phyloP scores from a whole-genome alignment of 30 jellyfish, hydroid and myxozoan species.

The Euphysa ruthae region DNA sequence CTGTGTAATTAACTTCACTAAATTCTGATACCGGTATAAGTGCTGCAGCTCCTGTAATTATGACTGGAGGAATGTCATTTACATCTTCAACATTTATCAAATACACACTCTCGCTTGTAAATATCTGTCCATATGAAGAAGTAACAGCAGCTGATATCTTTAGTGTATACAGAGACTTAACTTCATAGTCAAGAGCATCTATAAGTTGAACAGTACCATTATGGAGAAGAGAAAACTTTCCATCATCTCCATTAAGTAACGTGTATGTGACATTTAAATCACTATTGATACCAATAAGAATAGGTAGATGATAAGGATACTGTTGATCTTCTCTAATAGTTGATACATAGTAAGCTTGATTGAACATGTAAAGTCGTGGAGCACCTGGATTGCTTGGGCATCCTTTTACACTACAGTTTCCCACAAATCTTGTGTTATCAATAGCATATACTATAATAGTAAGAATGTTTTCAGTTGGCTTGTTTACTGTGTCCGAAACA shows the following conservation, averaged over 20 bases:
- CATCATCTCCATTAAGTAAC: background rate
- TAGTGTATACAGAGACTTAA: background rate
- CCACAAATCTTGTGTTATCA: background rate
- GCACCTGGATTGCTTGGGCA: background rate
- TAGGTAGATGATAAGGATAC: background rate
- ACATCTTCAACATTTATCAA: constrained; percentile 8
- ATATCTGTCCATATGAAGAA: constrained; percentile 2
- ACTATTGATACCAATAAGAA: background rate
- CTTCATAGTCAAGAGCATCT: constrained; percentile 6
- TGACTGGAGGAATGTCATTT: constrained; percentile 13
- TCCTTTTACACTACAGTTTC: constrained; percentile 4
- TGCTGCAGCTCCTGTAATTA: constrained; percentile 1
- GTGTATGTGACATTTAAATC: background rate
- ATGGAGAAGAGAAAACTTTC: background rate
- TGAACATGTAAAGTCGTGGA: constrained; percentile 16
- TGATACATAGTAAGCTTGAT: background rate
- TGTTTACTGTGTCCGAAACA: background rate
- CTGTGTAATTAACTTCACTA: background rate
- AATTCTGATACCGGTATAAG: constrained; percentile 10
- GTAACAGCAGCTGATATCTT: background rate
- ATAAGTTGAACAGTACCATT: constrained; percentile 11
- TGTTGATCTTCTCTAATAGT: background rate
- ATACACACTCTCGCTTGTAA: background rate
- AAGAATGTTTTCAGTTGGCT: background rate
- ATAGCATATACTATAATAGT: background rate